A percentile compares a stretch with the other conserved stretches of the same genome.
phyloP scores from a whole-genome alignment of 2,797 vertebrate species.

The Cetoscarus ocellatus region DNA sequence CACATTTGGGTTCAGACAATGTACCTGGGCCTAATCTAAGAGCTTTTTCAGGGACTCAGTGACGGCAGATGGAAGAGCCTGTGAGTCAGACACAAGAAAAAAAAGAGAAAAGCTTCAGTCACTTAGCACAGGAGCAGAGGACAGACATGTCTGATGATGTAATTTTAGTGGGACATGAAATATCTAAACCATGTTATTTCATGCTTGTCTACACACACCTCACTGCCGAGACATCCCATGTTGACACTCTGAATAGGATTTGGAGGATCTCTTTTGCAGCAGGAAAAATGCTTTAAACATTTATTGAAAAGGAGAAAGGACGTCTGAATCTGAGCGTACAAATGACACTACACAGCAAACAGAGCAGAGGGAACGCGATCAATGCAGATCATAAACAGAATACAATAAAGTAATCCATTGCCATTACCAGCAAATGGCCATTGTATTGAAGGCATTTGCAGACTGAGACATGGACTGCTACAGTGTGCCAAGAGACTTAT shows the following conservation, averaged over 20 bases:
- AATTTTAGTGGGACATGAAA: constrained; percentile 75
- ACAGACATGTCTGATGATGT: constrained; percentile 70
- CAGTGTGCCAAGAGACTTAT: constrained; percentile 56
- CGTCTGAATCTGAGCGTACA: constrained; percentile 61
- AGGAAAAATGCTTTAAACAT: constrained; percentile 52
- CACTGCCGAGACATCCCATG: constrained; percentile 56
- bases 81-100: constrained; percentile 37
- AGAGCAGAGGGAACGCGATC: constrained; percentile 70
- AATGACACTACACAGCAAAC: constrained; percentile 70
- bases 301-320: constrained; percentile 68
- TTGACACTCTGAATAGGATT: constrained; percentile 69
- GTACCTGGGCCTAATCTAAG: constrained; percentile 25
- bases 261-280: constrained; percentile 69
- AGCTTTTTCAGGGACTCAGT: constrained; percentile 28
- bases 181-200: constrained; percentile 79
- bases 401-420: constrained; percentile 83
- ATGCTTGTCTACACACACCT: constrained; percentile 73
- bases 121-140: constrained; percentile 60
- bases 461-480: constrained; percentile 57
- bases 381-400: constrained; percentile 83
- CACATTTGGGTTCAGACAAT: not conserved
- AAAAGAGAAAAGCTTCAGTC: constrained; percentile 46
- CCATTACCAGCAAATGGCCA: constrained; percentile 79
- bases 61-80: constrained; percentile 53
- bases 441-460: constrained; percentile 64